A percentile compares a stretch with the other conserved stretches of the same genome.
Conservation (phyloP, 2,113 vertebrate species). For the Typhlomys cinereus region DNA sequence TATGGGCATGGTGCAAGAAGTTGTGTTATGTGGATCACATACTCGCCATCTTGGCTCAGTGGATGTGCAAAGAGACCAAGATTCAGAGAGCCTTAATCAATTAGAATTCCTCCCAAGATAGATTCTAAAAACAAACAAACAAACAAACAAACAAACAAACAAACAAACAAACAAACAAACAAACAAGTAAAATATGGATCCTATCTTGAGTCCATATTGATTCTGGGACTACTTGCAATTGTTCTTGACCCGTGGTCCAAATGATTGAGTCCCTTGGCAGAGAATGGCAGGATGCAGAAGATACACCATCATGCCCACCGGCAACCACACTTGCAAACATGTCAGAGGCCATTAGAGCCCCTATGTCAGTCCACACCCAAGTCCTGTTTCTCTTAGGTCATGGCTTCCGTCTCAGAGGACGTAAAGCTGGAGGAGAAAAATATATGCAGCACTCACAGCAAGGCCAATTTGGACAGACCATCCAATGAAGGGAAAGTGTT, state of each 20-base stretch:
- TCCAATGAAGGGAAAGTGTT: not conserved
- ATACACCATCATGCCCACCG: not conserved
- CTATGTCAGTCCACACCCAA: not conserved
- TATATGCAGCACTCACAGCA: too few relatives aligned
- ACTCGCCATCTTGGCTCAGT: not conserved
- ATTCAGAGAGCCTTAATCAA: not conserved
- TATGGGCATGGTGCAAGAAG: not conserved
- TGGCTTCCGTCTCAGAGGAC: not conserved
- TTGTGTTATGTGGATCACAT: not conserved
- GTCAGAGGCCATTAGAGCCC: not conserved
- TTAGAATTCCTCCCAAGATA: not conserved
- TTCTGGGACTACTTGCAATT: not conserved
- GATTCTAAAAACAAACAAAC: constrained; percentile 17
- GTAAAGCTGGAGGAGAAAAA: not conserved
- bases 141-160: too few relatives aligned
- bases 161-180: too few relatives aligned
- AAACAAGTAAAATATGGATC: not conserved
- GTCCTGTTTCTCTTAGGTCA: not conserved
- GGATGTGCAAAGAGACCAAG: not conserved
- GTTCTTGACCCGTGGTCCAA: not conserved
- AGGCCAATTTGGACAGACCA: not conserved
- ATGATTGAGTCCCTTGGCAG: not conserved
- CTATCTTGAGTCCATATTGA: not conserved
- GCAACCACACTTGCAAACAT: not conserved
- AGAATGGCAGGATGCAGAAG: not conserved